Evolutionary conservation across 2,113 vertebrate species (phyloP), one percentile per base, ranked within the genome.

Genomic region (Pristiophorus japonicus): DNA sequence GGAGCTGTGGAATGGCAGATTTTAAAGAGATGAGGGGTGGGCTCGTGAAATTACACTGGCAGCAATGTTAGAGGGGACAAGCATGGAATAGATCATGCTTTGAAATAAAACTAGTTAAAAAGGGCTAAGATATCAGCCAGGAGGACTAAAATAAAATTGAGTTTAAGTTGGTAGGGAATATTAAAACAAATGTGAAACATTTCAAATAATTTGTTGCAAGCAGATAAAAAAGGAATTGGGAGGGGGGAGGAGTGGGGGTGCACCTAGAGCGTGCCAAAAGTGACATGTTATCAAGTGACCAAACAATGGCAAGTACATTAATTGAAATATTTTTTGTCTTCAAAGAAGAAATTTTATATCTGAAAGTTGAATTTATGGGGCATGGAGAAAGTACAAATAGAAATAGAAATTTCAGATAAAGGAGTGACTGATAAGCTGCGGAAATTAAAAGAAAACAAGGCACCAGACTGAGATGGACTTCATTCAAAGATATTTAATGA

Each of bases 361-460:
- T 20, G 59, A 20, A 92, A 65, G 88, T 8, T 92, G 88, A 38
- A 8, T 65, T 81, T 81, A 34, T 62, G 59, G 59, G 34, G 6
- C 55, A 92, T 38, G 30, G 59, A 63, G n/a, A 59, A 42, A 92
- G 88, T n/a, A 16, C 62, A 20, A 92, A 90, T 62, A 34, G 51
- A 88, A 88, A 91, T 91, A 91, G 55, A 92, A 92, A 65, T 92
- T 92, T 65, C 59, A 92, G 88, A 92, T 92, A 92, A 92, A 91
- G 59, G n/a, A 92, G 88, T 92, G 34, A 92, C n/a, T 92, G 88
- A 92, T 92, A 65, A 63, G 59, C 30, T 92, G 88, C 63, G 88
- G 88, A 92, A 92, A 92, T 91, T 65, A 92, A 92, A 92, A 92
- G 59, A 92, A 92, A 92, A 92, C 59, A 92, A 92, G 30, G n/a